Conservation (phyloP, 2,113 vertebrate genomes). For the Hucho hucho region DNA sequence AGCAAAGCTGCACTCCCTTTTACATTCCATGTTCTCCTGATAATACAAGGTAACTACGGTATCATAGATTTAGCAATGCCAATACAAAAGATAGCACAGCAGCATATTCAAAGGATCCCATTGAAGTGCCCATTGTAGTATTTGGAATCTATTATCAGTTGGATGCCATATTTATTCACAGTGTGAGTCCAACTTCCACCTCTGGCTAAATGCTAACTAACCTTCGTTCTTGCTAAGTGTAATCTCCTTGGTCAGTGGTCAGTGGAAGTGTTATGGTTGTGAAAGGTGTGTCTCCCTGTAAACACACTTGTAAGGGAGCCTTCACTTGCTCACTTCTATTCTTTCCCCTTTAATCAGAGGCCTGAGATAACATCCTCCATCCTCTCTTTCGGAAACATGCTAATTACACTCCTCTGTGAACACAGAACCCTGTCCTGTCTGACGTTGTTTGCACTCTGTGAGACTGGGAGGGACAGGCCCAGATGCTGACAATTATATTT, state of each 20-base stretch:
- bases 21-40: constrained; percentile 2
- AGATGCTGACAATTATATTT: constrained; percentile 71
- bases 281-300: constrained; percentile 78
- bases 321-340: constrained; percentile 78
- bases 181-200: neutral
- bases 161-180: neutral
- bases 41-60: neutral
- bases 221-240: neutral
- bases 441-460: constrained; percentile 79
- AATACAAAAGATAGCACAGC: neutral
- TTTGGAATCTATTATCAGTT: neutral
- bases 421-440: constrained; percentile 32
- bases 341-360: constrained; percentile 91
- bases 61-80: neutral
- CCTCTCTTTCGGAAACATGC: constrained; percentile 88
- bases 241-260: neutral
- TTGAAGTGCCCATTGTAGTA: neutral
- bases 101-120: neutral
- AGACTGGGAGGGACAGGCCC: constrained; percentile 72
- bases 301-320: constrained; percentile 81
- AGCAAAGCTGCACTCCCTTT: neutral
- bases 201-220: neutral
- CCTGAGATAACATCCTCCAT: constrained; percentile 90
- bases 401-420: constrained; percentile 89
- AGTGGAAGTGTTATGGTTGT: constrained; percentile 12